Evolutionary conservation across 2,888 invertebrate species (phyloP).

Genomic region (Aporophyla lueneburgensis): DNA sequence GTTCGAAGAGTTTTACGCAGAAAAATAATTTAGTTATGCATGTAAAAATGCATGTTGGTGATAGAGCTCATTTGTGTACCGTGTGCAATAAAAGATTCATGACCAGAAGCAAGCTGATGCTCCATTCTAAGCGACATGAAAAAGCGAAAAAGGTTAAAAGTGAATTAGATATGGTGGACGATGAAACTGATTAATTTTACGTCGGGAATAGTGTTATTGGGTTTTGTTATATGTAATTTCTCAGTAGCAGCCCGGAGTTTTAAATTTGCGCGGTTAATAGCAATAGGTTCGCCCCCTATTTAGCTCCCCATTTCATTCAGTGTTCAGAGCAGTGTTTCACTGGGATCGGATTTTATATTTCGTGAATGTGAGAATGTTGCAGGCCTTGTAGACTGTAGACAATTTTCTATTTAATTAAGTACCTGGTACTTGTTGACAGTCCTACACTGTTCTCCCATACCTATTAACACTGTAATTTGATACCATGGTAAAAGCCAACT

Average conservation of each 20-base stretch:
- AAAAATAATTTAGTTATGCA: constrained; percentile 86
- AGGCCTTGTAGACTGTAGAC: too few relatives aligned
- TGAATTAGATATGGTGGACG: constrained; percentile 47
- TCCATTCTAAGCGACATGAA: constrained; percentile 81
- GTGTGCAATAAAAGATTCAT: constrained; percentile 82
- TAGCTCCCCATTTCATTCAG: too few relatives aligned
- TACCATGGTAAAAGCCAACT: too few relatives aligned
- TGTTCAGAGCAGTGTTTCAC: too few relatives aligned
- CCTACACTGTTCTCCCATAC: too few relatives aligned
- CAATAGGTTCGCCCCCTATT: too few relatives aligned
- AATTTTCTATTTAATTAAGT: too few relatives aligned
- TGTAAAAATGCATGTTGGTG: constrained; percentile 82
- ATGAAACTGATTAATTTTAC: constrained; percentile 42
- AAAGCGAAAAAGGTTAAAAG: constrained; percentile 77
- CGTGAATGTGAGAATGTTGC: too few relatives aligned
- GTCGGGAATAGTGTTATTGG: neutral
- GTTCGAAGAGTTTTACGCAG: constrained; percentile 83
- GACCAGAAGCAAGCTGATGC: constrained; percentile 78
- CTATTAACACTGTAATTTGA: too few relatives aligned
- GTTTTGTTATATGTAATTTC: neutral
- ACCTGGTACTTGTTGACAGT: too few relatives aligned
- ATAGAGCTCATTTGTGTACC: constrained; percentile 77
- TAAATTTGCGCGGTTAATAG: too few relatives aligned
- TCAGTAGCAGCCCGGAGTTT: neutral
- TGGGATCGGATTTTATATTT: too few relatives aligned